Evolutionary conservation across 2,888 invertebrate genomes (phyloP).

Genomic region (Andrena bucephala): DNA sequence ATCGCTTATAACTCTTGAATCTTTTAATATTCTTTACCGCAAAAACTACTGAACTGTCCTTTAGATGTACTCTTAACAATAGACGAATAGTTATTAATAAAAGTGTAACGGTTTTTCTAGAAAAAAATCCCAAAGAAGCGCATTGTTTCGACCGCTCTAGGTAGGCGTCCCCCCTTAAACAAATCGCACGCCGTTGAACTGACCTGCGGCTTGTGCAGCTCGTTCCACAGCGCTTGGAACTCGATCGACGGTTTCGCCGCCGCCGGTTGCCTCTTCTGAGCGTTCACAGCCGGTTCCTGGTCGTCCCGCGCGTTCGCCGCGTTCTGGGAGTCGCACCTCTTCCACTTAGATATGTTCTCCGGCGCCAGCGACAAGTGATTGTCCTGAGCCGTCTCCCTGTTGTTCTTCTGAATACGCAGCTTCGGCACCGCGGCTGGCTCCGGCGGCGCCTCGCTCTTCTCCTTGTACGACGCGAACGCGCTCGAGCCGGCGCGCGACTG

Average conservation of each 20-base stretch:
- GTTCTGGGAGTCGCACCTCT: slow-evolving; percentile 15
- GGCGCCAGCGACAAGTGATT: slow-evolving; percentile 17
- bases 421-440: slow-evolving; percentile 24
- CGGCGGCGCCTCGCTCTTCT: slow-evolving; percentile 44
- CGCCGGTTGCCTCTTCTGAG: slow-evolving; percentile 10
- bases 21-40: too few relatives aligned
- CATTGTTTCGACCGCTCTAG: too few relatives aligned
- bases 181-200: slow-evolving; percentile 10
- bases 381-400: slow-evolving; percentile 45
- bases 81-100: too few relatives aligned
- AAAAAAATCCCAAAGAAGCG: too few relatives aligned
- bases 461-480: slow-evolving; percentile 69
- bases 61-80: too few relatives aligned
- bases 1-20: too few relatives aligned
- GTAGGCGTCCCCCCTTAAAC: neutral
- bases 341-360: slow-evolving; percentile 25
- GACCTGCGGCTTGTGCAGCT: slow-evolving; percentile 79
- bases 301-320: neutral
- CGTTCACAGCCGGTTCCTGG: neutral
- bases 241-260: slow-evolving; percentile 73
- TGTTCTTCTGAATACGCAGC: slow-evolving; percentile 61
- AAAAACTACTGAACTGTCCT: too few relatives aligned
- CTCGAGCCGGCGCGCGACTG: slow-evolving; percentile 58
- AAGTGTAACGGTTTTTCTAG: too few relatives aligned
- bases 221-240: slow-evolving; percentile 84